Evolutionary conservation across 2,113 vertebrate species (phyloP).

Genomic region (Zapornia atra): DNA sequence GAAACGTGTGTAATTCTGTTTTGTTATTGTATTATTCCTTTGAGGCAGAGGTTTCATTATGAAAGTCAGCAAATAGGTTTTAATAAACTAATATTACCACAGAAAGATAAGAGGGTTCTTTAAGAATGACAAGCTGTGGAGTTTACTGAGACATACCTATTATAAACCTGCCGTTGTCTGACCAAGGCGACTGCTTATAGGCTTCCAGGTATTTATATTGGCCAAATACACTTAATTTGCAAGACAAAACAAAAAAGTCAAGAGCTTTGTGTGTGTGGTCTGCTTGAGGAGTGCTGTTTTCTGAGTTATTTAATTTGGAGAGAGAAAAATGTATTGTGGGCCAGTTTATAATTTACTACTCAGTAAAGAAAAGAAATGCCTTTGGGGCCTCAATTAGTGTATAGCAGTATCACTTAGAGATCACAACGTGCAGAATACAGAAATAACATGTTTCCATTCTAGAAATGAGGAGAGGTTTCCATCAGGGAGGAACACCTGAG

Average conservation of each 20-base stretch:
- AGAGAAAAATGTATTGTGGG: neutral
- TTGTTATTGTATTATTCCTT: neutral
- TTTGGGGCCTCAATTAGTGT: neutral
- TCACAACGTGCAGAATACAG: neutral
- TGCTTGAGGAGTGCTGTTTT: neutral
- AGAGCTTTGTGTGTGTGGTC: constrained; percentile 24
- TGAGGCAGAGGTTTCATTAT: neutral
- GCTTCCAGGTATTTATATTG: neutral
- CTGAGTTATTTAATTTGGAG: constrained; percentile 9
- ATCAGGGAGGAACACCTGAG: neutral
- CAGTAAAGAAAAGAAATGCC: constrained; percentile 7
- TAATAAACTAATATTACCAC: neutral
- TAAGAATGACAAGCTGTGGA: neutral
- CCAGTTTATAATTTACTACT: neutral
- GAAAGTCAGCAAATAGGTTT: neutral
- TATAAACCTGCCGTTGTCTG: neutral
- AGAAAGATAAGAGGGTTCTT: neutral
- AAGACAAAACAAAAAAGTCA: neutral
- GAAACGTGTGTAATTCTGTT: neutral
- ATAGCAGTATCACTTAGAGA: neutral
- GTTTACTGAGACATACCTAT: neutral
- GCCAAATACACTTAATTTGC: constrained; percentile 7
- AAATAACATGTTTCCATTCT: neutral
- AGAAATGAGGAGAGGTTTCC: neutral
- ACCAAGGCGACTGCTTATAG: neutral